Conservation (phyloP, 2,113 vertebrate species). For the Rhegmatorhina hoffmannsi region DNA sequence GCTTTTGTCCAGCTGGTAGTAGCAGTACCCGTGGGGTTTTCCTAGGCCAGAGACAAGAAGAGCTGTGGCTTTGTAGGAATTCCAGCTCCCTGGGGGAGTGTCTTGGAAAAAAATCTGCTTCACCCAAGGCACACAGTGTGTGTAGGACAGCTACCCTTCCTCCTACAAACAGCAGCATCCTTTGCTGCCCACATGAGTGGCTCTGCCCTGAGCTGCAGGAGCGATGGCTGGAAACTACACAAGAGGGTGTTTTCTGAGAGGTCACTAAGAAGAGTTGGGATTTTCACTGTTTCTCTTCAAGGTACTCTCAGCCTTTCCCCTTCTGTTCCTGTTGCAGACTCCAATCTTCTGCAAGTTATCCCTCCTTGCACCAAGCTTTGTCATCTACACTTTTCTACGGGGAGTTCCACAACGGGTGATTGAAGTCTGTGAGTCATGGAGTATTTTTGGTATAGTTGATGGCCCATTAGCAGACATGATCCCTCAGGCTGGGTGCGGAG, state of each 20-base stretch:
- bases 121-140: background rate
- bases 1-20: background rate
- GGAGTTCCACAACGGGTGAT: too few species aligned
- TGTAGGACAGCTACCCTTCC: background rate
- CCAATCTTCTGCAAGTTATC: background rate
- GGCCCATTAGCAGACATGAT: too few species aligned
- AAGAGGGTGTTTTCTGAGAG: background rate
- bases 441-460: too few species aligned
- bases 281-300: background rate
- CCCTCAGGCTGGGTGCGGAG: too few species aligned
- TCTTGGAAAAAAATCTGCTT: background rate
- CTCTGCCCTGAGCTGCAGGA: background rate
- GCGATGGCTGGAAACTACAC: background rate
- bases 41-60: background rate
- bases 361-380: background rate
- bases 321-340: background rate
- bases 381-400: fast-evolving
- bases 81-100: background rate
- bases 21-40: fast-evolving
- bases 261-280: background rate
- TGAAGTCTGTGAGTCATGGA: too few species aligned
- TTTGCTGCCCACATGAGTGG: background rate
- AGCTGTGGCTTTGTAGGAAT: background rate
- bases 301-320: background rate
- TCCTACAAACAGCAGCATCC: background rate